Percentiles rank a stretch among this genome's conserved stretches.
phyloP scores from a whole-genome alignment of 2,888 invertebrate species.

The Agrypnus murinus region DNA sequence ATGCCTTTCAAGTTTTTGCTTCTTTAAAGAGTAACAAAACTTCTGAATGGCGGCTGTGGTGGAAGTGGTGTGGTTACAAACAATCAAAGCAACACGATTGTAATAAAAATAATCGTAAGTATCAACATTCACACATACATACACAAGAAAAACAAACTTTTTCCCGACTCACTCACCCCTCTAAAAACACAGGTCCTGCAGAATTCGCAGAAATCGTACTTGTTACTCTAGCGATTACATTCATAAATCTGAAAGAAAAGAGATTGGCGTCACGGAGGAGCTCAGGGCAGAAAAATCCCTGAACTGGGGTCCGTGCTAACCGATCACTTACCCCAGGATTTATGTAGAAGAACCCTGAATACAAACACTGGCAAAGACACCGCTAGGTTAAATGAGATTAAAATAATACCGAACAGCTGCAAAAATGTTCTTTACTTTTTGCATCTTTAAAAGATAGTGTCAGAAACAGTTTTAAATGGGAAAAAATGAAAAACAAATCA shows the following conservation, averaged over 20 bases:
- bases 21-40: slow-evolving; percentile 31
- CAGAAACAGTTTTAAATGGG: too few relatives aligned
- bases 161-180: slow-evolving; percentile 40
- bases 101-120: slow-evolving; percentile 18
- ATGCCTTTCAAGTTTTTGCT: slow-evolving; percentile 34
- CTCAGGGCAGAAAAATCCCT: slow-evolving; percentile 70
- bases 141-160: slow-evolving; percentile 29
- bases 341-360: slow-evolving; percentile 69
- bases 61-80: too few relatives aligned
- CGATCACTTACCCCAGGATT: slow-evolving; percentile 71
- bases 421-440: slow-evolving; percentile 30
- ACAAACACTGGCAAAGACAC: slow-evolving; percentile 65
- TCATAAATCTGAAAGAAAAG: slow-evolving; percentile 70
- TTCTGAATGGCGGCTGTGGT: too few relatives aligned
- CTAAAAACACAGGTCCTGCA: slow-evolving; percentile 40
- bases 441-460: slow-evolving; percentile 1
- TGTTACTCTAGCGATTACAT: slow-evolving; percentile 70
- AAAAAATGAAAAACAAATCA: slow-evolving; percentile 36
- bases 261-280: slow-evolving; percentile 66
- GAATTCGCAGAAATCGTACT: slow-evolving; percentile 62
- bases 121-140: slow-evolving; percentile 18
- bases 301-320: slow-evolving; percentile 70
- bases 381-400: slow-evolving; percentile 55
- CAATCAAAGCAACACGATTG: slow-evolving; percentile 19
- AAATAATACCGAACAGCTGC: slow-evolving; percentile 43